Evolutionary conservation across 2,797 vertebrate genomes (phyloP).

Genomic region (Oophaga sylvatica): DNA sequence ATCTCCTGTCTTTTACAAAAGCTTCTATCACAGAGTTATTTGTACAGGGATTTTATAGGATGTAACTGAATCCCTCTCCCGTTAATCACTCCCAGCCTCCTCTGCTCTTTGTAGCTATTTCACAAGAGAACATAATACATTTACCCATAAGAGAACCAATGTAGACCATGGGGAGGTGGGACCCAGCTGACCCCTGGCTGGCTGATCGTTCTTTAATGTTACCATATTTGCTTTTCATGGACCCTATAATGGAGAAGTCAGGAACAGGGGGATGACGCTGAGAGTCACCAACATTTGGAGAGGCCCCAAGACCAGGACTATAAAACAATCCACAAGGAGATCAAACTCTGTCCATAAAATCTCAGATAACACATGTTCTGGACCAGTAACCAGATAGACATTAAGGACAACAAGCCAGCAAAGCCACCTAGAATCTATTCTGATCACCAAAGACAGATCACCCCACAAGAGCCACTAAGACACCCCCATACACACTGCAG

Average conservation of each 20-base stretch:
- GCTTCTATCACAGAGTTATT: conserved; percentile 37
- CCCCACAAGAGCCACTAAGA: no score
- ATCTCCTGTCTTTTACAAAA: conserved; percentile 13
- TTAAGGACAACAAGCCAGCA: no score
- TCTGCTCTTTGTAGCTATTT: conserved; percentile 31
- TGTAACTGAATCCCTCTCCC: conserved; percentile 33
- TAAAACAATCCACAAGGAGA: not conserved
- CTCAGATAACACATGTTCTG: not conserved
- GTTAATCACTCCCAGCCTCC: conserved; percentile 46
- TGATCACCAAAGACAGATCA: no score
- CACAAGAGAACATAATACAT: conserved; percentile 28
- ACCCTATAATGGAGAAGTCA: not conserved
- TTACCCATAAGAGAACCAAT: not conserved
- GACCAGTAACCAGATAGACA: not conserved
- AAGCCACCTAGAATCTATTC: no score
- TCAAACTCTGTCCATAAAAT: not conserved
- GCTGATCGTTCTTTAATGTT: not conserved
- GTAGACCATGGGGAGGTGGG: not conserved
- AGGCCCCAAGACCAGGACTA: not conserved
- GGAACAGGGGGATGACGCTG: not conserved
- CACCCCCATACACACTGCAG: no score
- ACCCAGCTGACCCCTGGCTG: conserved; percentile 9
- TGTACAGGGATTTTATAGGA: conserved; percentile 43
- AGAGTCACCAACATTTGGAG: not conserved
- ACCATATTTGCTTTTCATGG: conserved; percentile 16